phyloP scores from a whole-genome alignment of 2,888 invertebrate species.

The Neoitamus cyanurus region DNA sequence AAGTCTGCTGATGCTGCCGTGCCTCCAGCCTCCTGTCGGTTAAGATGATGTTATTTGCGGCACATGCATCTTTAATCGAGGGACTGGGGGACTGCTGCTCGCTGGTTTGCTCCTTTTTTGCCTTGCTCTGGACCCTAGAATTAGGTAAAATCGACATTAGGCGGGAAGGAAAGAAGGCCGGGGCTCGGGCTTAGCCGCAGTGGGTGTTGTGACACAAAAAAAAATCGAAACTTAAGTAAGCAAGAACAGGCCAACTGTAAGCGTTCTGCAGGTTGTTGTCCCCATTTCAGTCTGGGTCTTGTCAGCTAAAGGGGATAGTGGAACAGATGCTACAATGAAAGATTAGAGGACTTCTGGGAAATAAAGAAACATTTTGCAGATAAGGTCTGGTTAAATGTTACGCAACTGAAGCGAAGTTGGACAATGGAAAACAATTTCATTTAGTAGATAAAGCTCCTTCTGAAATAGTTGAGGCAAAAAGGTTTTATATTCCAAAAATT shows the following conservation, averaged over 20 bases:
- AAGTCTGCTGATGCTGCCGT: not conserved
- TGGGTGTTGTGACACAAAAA: slow-evolving; percentile 19
- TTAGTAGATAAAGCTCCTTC: too few relatives aligned
- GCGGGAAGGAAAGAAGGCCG: not conserved
- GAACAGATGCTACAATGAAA: not conserved
- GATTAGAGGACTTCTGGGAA: not conserved
- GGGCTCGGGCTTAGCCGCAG: not conserved
- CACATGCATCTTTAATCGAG: slow-evolving; percentile 27
- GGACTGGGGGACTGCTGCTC: not conserved
- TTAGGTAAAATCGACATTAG: slow-evolving; percentile 4
- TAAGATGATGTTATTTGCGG: slow-evolving; percentile 3
- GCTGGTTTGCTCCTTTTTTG: not conserved
- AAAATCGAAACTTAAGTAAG: slow-evolving; percentile 33
- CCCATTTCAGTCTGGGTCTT: not conserved
- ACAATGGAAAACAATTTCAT: too few relatives aligned
- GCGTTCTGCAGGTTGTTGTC: slow-evolving; percentile 25
- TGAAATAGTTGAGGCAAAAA: too few relatives aligned
- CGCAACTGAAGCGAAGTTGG: not conserved
- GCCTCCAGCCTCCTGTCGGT: not conserved
- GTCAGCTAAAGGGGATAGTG: not conserved
- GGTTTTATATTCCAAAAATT: too few relatives aligned
- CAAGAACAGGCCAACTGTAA: not conserved
- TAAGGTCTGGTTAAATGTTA: not conserved
- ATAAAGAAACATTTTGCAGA: not conserved
- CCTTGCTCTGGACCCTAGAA: not conserved